A percentile compares a stretch with the other conserved stretches of the same genome.
phyloP scores from a whole-genome alignment of 2,888 invertebrate species.

The Diaphora mendica region DNA sequence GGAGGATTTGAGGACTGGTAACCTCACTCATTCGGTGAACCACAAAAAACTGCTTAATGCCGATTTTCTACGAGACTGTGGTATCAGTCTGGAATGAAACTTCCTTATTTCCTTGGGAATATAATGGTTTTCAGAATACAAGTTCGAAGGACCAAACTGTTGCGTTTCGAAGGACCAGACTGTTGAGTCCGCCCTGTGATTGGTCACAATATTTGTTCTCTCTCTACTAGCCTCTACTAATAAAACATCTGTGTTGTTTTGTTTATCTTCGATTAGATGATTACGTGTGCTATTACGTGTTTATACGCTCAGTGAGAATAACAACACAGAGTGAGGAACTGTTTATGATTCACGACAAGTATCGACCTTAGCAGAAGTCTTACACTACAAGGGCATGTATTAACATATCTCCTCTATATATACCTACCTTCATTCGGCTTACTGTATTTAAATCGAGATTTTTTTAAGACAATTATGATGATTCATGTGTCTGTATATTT shows the following conservation, averaged over 20 bases:
- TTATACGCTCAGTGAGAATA: conserved; percentile 31
- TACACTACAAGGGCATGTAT: conserved; percentile 43
- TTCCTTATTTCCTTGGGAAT: not conserved
- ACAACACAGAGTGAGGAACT: conserved; percentile 31
- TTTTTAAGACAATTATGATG: not conserved
- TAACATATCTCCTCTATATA: conserved; percentile 16
- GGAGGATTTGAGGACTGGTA: not conserved
- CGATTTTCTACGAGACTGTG: not conserved
- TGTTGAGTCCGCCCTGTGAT: no score
- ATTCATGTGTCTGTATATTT: not conserved
- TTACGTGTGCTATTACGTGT: conserved; percentile 36
- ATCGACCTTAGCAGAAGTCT: conserved; percentile 44
- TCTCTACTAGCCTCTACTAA: not conserved
- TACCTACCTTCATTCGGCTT: conserved; percentile 25
- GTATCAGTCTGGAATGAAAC: not conserved
- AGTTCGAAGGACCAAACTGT: not conserved
- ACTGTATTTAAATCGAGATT: conserved; percentile 22
- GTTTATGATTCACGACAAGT: conserved; percentile 43
- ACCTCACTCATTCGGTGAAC: not conserved
- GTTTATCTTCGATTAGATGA: conserved; percentile 15
- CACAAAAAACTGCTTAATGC: not conserved
- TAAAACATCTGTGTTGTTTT: not conserved
- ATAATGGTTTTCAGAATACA: not conserved
- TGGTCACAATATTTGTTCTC: no score
- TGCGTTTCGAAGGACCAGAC: not conserved